Percentiles rank a stretch among this genome's conserved stretches.
These are phyloP conservation scores for Pterophyllum scalare DNA, from an alignment of 2,113 vertebrate genomes.

Conservation along the genomic window DNA sequence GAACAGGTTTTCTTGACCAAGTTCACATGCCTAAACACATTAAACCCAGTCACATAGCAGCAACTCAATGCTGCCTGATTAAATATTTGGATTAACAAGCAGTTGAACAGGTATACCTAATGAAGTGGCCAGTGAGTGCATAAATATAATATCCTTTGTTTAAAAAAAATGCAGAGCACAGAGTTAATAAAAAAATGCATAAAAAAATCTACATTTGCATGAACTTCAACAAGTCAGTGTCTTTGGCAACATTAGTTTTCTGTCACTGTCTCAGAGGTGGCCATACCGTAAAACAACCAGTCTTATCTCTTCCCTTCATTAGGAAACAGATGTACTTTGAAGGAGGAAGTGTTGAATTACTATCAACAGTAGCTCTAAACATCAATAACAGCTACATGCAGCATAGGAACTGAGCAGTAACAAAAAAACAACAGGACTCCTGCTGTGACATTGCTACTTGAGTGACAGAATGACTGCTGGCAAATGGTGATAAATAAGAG, in stretches of 20 bases:
- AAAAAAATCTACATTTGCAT: not conserved
- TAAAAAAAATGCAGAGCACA: accelerated
- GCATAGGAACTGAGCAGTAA: conserved; percentile 11
- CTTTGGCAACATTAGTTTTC: not conserved
- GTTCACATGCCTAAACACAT: not conserved
- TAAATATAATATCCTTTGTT: not conserved
- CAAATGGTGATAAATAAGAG: conserved; percentile 13
- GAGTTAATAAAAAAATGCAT: not conserved
- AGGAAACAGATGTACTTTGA: conserved; percentile 11
- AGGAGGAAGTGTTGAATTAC: conserved; percentile 7
- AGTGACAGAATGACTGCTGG: conserved; percentile 36
- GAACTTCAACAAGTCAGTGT: not conserved
- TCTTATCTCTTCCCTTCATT: not conserved
- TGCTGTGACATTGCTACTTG: conserved; percentile 19
- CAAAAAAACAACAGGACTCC: conserved; percentile 31
- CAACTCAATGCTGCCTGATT: not conserved
- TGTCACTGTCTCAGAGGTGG: not conserved
- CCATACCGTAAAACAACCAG: not conserved
- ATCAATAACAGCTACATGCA: not conserved
- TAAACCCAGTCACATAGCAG: not conserved
- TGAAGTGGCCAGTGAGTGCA: not conserved
- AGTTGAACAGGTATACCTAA: not conserved
- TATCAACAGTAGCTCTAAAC: conserved; percentile 7
- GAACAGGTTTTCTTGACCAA: not conserved
- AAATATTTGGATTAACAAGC: not conserved